Conservation (phyloP, 2,888 invertebrate species). For the Gortyna flavago region DNA sequence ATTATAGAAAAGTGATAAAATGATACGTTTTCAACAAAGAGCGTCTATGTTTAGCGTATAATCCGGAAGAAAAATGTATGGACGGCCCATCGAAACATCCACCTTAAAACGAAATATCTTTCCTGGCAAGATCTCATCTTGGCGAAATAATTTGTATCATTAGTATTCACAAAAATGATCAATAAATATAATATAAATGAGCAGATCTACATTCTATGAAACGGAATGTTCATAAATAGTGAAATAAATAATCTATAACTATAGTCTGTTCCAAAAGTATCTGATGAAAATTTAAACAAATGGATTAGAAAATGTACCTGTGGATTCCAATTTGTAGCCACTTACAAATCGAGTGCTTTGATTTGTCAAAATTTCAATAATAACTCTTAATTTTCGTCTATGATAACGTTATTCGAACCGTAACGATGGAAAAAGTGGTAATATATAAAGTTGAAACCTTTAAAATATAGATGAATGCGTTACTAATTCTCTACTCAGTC, state of each 20-base stretch:
- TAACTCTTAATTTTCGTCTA: background rate
- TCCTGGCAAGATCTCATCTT: slow-evolving; percentile 3
- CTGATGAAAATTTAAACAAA: background rate
- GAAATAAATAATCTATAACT: slow-evolving; percentile 52
- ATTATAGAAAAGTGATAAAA: too few relatives aligned
- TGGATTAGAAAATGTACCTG: background rate
- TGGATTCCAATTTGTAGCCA: background rate
- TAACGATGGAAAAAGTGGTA: background rate
- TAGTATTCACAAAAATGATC: slow-evolving; percentile 25
- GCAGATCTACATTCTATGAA: slow-evolving; percentile 64
- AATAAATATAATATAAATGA: slow-evolving; percentile 34
- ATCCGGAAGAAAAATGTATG: too few relatives aligned
- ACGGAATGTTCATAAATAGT: slow-evolving; percentile 52
- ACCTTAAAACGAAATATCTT: background rate
- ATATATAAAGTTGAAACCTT: background rate
- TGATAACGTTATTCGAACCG: background rate
- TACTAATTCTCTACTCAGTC: background rate
- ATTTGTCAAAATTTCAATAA: background rate
- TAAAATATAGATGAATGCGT: background rate
- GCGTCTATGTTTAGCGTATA: too few relatives aligned
- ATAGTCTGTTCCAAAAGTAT: slow-evolving; percentile 1
- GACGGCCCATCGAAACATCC: too few relatives aligned
- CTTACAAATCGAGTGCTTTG: background rate
- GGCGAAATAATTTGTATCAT: background rate
- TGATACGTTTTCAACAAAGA: too few relatives aligned